Evolutionary conservation across 2,797 vertebrate species (phyloP).

Genomic region (Sebastes matsubarae): DNA sequence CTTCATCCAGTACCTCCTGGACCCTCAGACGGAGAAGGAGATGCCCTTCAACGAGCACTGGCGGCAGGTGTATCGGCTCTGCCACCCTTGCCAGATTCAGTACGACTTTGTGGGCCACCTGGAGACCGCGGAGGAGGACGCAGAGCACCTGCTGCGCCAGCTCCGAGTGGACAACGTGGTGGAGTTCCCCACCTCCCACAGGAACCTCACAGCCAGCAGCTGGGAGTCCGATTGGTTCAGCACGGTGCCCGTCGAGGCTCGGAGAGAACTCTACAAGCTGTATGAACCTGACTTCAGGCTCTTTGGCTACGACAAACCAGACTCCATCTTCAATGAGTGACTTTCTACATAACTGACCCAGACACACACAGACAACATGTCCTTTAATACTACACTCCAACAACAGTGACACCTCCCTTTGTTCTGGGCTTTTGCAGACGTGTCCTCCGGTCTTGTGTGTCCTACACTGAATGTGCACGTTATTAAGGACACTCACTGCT

Average conservation of each 20-base stretch:
- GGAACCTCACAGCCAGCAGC: constrained; percentile 90
- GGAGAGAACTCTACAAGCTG: constrained; percentile 89
- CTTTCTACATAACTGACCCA: constrained; percentile 71
- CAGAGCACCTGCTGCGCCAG: constrained; percentile 87
- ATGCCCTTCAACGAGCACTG: constrained; percentile 97
- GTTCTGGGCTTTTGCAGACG: constrained; percentile 14
- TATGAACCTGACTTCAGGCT: constrained; percentile 93
- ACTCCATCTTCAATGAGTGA: constrained; percentile 78
- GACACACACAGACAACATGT: neutral
- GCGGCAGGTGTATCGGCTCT: constrained; percentile 93
- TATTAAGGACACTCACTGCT: constrained; percentile 1
- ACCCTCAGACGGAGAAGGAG: constrained; percentile 91
- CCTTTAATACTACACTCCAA: neutral
- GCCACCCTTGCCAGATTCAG: constrained; percentile 95
- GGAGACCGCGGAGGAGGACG: constrained; percentile 91
- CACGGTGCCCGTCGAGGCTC: constrained; percentile 85
- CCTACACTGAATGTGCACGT: constrained; percentile 21
- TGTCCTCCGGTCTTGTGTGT: neutral
- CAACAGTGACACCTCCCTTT: constrained; percentile 19
- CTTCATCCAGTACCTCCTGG: constrained; percentile 96
- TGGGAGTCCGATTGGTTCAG: constrained; percentile 92
- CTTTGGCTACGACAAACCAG: constrained; percentile 91
- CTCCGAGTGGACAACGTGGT: constrained; percentile 89
- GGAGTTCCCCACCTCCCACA: constrained; percentile 88
- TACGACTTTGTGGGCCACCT: constrained; percentile 95